A percentile compares a stretch with the other conserved stretches of the same genome.
Conservation (phyloP, 2,888 invertebrate genomes). For the Pachymerium ferrugineum region DNA sequence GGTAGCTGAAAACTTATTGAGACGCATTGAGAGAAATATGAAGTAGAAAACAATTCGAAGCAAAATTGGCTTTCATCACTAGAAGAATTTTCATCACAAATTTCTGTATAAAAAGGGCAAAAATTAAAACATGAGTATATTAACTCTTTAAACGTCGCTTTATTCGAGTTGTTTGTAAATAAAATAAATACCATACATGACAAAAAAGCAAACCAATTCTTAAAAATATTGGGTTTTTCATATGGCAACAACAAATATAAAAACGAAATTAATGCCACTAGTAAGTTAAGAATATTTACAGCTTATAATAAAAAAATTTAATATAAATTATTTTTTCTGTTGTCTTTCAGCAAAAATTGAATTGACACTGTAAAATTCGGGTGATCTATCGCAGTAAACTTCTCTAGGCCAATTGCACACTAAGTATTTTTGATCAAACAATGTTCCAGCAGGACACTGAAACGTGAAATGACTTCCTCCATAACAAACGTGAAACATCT, state of each 20-base stretch:
- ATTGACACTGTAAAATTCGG: conserved; percentile 76
- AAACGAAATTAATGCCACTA: neutral
- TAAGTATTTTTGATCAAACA: conserved; percentile 83
- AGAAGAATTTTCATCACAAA: no score
- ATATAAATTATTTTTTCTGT: neutral
- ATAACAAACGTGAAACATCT: conserved; percentile 72
- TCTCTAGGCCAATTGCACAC: conserved; percentile 95
- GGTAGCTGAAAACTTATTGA: conserved; percentile 32
- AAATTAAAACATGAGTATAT: no score
- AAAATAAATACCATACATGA: neutral
- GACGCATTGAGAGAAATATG: conserved; percentile 22
- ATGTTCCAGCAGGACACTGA: conserved; percentile 81
- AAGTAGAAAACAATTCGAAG: neutral
- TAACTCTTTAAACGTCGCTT: no score
- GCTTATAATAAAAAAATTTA: neutral
- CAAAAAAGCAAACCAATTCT: neutral
- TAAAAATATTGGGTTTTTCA: no score
- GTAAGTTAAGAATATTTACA: no score
- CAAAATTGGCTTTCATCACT: neutral
- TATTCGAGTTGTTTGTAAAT: neutral
- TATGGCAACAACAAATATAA: neutral
- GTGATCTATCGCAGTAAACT: conserved; percentile 78
- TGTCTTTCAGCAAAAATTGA: conserved; percentile 31
- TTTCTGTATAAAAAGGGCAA: neutral
- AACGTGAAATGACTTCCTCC: conserved; percentile 85